Percentiles rank a stretch among this genome's conserved stretches.
These are phyloP conservation scores for Hydroisotoma schaefferi DNA, from an alignment of 2,888 invertebrate genomes.

Conservation along the genomic window DNA sequence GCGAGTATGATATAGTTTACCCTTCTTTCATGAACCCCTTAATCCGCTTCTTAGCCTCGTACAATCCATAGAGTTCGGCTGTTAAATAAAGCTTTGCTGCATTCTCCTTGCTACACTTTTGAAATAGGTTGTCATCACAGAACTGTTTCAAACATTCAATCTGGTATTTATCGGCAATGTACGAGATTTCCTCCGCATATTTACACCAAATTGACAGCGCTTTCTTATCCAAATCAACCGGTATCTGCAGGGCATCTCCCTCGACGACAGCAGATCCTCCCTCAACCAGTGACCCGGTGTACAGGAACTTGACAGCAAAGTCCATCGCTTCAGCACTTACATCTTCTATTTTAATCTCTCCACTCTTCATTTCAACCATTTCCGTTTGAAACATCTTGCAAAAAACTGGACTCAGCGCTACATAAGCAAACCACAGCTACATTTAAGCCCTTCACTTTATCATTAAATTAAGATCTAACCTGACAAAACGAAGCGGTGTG, in stretches of 20 bases:
- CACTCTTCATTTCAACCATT: neutral
- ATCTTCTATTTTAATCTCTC: neutral
- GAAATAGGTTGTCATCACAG: neutral
- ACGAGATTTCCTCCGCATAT: constrained; percentile 1
- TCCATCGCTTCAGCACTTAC: neutral
- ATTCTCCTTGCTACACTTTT: no score
- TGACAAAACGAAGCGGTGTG: no score
- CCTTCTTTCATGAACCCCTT: no score
- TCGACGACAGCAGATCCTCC: neutral
- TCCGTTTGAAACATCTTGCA: neutral
- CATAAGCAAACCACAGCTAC: no score
- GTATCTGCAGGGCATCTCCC: neutral
- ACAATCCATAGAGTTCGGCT: no score
- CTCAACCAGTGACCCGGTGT: neutral
- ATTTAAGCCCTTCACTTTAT: no score
- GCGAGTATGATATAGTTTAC: no score
- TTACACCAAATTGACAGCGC: no score
- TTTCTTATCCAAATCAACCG: no score
- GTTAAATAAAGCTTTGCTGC: no score
- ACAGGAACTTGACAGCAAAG: neutral
- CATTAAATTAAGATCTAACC: no score
- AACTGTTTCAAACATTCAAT: neutral
- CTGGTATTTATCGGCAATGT: neutral
- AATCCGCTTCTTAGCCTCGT: no score
- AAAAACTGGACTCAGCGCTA: constrained; percentile 9